These are phyloP conservation scores for Branchipolynoe longqiensis DNA, from an alignment of 2,888 invertebrate genomes.

Conservation along the genomic window DNA sequence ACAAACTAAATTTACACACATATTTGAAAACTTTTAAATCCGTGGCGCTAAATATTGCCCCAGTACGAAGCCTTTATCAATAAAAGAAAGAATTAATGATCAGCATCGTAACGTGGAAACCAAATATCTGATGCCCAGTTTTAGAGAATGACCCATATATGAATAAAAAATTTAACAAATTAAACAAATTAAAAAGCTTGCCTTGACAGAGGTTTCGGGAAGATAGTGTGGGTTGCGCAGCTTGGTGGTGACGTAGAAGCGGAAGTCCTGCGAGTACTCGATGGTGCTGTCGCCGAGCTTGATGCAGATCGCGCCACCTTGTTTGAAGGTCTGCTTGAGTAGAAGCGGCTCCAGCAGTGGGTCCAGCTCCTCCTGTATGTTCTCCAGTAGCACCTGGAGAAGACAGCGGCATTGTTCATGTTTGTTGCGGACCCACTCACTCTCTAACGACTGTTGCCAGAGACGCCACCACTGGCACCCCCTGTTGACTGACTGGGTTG, in stretches of 20 bases:
- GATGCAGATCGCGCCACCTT: constrained; percentile 82
- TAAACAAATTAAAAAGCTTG: constrained; percentile 66
- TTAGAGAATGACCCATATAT: neutral
- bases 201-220: constrained; percentile 83
- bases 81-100: no score
- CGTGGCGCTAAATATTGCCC: neutral
- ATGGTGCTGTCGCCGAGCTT: constrained; percentile 83
- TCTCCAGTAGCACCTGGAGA: constrained; percentile 81
- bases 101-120: no score
- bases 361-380: constrained; percentile 82
- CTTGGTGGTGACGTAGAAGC: constrained; percentile 83
- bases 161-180: no score
- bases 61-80: neutral
- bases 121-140: no score
- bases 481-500: no score
- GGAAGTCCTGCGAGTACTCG: constrained; percentile 82
- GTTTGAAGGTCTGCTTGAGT: constrained; percentile 83
- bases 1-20: neutral
- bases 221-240: constrained; percentile 83
- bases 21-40: neutral
- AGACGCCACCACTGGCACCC: no score
- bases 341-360: constrained; percentile 82
- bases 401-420: no score
- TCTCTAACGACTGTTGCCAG: no score
- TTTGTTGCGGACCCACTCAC: no score